Conservation (phyloP, 1,140 invertebrate species). For the Ceratosolen fusciceps region DNA sequence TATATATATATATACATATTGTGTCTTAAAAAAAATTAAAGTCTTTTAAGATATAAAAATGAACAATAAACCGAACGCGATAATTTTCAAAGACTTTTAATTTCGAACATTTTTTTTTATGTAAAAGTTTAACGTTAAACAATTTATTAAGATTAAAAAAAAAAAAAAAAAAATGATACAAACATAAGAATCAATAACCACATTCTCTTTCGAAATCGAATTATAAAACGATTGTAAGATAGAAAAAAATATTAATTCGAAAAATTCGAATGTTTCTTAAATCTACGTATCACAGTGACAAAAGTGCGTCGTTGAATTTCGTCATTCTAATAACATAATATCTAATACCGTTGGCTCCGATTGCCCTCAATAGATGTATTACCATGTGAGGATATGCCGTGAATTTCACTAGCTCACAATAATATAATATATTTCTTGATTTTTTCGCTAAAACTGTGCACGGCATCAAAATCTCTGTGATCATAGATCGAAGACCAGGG, state of each 20-base stretch:
- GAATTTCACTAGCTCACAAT: not conserved
- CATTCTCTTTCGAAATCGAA: too few relatives aligned
- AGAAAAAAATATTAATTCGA: not conserved
- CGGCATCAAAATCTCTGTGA: constrained; percentile 17
- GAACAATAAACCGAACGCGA: too few relatives aligned
- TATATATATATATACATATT: not conserved
- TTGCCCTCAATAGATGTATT: constrained; percentile 34
- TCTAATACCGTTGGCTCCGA: constrained; percentile 21
- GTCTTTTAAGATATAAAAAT: too few relatives aligned
- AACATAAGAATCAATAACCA: too few relatives aligned
- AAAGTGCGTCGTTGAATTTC: constrained; percentile 8
- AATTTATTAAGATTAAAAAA: too few relatives aligned
- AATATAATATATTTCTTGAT: too few relatives aligned
- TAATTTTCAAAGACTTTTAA: too few relatives aligned
- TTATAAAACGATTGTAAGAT: too few relatives aligned
- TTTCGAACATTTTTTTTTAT: too few relatives aligned
- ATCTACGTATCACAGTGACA: not conserved
- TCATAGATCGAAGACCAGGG: constrained; percentile 20
- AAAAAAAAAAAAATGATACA: too few relatives aligned
- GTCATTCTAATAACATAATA: constrained; percentile 43
- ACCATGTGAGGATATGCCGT: not conserved
- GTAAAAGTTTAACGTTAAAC: too few relatives aligned
- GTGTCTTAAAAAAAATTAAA: not conserved
- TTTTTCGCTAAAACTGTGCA: not conserved
- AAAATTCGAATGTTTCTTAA: not conserved